Evolutionary conservation across 2,888 invertebrate species (phyloP).

Genomic region (Epinotia brunnichana): DNA sequence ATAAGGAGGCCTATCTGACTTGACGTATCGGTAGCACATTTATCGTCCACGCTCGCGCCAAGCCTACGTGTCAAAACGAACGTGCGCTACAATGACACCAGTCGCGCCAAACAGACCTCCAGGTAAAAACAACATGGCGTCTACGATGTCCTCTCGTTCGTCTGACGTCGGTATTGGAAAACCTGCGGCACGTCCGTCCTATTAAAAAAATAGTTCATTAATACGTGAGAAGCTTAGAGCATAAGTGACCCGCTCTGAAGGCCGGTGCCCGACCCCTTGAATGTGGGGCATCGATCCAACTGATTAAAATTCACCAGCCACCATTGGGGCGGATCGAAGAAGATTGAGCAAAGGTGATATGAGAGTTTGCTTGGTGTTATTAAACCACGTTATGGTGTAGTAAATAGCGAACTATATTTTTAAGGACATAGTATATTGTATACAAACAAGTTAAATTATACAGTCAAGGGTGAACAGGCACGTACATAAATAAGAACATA

Average conservation of each 20-base stretch:
- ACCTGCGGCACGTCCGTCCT: conserved; percentile 11
- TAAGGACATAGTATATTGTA: not conserved
- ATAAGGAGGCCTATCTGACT: no score
- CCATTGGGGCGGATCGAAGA: conserved; percentile 28
- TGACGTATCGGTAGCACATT: no score
- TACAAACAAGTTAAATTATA: no score
- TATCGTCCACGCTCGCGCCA: no score
- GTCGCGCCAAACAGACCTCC: not conserved
- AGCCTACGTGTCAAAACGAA: no score
- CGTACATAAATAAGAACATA: no score
- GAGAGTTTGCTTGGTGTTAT: conserved; percentile 1
- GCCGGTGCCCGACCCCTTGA: conserved; percentile 24
- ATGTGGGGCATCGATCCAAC: conserved; percentile 31
- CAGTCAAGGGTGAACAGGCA: no score
- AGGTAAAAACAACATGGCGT: conserved; percentile 10
- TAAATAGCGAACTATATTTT: not conserved
- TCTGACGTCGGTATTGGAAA: conserved; percentile 25
- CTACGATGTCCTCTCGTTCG: not conserved
- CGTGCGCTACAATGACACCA: not conserved
- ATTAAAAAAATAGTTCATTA: conserved; percentile 34
- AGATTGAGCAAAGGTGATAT: conserved; percentile 21
- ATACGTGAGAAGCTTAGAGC: conserved; percentile 32
- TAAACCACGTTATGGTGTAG: not conserved
- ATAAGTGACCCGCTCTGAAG: conserved; percentile 31
- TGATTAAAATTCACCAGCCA: conserved; percentile 34